These are phyloP conservation scores for Drosophila kambysellisi DNA, from an alignment of 2,888 invertebrate species.

Conservation along the genomic window DNA sequence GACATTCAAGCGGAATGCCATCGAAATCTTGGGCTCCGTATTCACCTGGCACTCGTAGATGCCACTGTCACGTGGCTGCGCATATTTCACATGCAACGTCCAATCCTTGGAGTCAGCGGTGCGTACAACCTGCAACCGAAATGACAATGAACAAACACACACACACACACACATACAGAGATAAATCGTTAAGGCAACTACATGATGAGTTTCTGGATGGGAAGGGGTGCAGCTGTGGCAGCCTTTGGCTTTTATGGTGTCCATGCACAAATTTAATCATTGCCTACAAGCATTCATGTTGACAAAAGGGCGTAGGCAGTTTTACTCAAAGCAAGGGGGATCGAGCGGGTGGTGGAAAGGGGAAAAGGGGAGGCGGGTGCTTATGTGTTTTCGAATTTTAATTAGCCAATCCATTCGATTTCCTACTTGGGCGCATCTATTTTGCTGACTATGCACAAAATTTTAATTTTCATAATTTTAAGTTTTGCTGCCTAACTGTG, in stretches of 20 bases:
- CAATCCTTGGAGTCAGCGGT: conserved; percentile 94
- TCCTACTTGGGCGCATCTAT: neutral
- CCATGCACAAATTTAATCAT: conserved; percentile 76
- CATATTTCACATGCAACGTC: conserved; percentile 95
- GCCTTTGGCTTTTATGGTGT: conserved; percentile 15
- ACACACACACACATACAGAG: conserved; percentile 20
- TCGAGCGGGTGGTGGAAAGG: too few species aligned
- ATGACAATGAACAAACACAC: conserved; percentile 22
- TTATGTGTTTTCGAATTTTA: neutral
- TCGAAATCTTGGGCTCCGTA: conserved; percentile 95
- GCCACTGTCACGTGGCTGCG: conserved; percentile 93
- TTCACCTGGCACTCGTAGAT: conserved; percentile 88
- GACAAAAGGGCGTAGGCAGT: neutral
- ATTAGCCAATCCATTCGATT: neutral
- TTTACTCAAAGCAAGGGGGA: neutral
- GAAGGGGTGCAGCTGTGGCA: neutral
- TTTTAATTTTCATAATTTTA: too few species aligned
- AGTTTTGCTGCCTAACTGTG: neutral
- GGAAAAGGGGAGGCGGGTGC: neutral
- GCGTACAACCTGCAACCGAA: conserved; percentile 80
- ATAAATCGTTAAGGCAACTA: conserved; percentile 54
- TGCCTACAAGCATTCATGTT: conserved; percentile 56
- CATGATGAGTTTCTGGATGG: neutral
- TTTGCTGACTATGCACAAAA: neutral
- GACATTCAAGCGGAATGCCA: conserved; percentile 93